A percentile compares a stretch with the other conserved stretches of the same genome.
Evolutionary conservation across 2,113 vertebrate genomes (phyloP).

Genomic region (Panthera leo): DNA sequence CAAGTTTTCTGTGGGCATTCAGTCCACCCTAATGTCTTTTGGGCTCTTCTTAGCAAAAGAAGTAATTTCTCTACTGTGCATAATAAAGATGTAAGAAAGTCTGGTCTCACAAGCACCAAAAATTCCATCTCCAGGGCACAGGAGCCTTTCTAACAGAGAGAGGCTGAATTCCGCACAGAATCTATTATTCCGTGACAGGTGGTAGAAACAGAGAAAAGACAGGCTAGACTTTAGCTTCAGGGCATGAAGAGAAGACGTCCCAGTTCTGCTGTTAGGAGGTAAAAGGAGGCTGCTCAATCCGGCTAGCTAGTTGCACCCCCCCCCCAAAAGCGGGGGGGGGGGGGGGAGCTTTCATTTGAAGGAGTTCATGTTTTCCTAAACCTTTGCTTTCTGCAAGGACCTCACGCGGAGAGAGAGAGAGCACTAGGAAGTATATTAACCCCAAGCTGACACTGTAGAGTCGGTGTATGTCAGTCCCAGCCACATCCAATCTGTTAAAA

Average conservation of each 20-base stretch:
- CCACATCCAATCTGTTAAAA: conserved; percentile 8
- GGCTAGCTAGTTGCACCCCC: not conserved
- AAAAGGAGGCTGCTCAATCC: not conserved
- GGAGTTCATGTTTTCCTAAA: not conserved
- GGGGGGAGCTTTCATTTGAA: not conserved
- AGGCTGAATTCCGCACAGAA: conserved; percentile 38
- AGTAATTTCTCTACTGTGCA: not conserved
- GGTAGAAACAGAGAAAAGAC: conserved; percentile 36
- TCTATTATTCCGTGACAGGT: conserved; percentile 70
- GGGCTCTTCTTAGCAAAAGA: not conserved
- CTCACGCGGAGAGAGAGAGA: not conserved
- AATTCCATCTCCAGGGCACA: conserved; percentile 29
- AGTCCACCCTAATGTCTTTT: not conserved
- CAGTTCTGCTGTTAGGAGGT: conserved; percentile 43
- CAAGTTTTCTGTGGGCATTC: not conserved
- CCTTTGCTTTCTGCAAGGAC: conserved; percentile 37
- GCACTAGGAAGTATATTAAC: not conserved
- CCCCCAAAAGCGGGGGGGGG: not conserved
- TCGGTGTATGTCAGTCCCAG: conserved; percentile 13
- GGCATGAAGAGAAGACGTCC: conserved; percentile 40
- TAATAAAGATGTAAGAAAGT: not conserved
- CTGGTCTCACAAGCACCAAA: not conserved
- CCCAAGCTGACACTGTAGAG: conserved; percentile 4
- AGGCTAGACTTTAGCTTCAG: conserved; percentile 60
- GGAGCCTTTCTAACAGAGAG: not conserved